Conservation (phyloP, 2,797 vertebrate genomes). For the Steatocranus sp. region DNA sequence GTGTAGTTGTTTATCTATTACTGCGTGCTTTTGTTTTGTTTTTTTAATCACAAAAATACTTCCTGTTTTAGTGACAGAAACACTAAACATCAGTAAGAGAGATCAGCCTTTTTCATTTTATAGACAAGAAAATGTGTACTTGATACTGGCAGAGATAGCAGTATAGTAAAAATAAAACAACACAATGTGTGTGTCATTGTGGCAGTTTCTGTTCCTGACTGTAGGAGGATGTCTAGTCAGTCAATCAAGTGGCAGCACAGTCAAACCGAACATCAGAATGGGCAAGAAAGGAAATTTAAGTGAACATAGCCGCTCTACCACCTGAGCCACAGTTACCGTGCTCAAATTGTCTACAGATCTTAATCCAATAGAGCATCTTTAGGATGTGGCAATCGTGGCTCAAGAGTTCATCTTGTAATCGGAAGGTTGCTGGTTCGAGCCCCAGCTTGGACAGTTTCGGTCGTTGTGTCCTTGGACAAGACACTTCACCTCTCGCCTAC, state of each 20-base stretch:
- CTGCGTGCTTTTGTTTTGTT: not conserved
- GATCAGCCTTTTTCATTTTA: not conserved
- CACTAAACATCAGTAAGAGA: not conserved
- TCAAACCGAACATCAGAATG: not conserved
- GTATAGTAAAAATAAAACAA: not conserved
- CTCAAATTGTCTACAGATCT: not conserved
- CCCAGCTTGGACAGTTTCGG: no score
- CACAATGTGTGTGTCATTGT: not conserved
- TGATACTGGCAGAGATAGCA: not conserved
- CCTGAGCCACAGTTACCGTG: accelerated
- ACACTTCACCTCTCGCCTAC: not conserved
- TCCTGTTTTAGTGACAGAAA: not conserved
- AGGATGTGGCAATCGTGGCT: not conserved
- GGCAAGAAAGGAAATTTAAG: not conserved
- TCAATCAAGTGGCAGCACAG: not conserved
- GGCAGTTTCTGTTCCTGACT: not conserved
- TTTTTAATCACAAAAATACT: not conserved
- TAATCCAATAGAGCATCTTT: not conserved
- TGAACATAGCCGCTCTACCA: not conserved
- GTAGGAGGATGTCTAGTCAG: not conserved
- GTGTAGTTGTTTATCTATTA: accelerated
- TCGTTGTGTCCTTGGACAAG: no score
- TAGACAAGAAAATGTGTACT: not conserved
- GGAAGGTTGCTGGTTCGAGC: no score
- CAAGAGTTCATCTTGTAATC: no score